A percentile compares a stretch with the other conserved stretches of the same genome.
Conservation (phyloP, 35 echinoderm and acorn worm genomes). For the Anneissia japonica region DNA sequence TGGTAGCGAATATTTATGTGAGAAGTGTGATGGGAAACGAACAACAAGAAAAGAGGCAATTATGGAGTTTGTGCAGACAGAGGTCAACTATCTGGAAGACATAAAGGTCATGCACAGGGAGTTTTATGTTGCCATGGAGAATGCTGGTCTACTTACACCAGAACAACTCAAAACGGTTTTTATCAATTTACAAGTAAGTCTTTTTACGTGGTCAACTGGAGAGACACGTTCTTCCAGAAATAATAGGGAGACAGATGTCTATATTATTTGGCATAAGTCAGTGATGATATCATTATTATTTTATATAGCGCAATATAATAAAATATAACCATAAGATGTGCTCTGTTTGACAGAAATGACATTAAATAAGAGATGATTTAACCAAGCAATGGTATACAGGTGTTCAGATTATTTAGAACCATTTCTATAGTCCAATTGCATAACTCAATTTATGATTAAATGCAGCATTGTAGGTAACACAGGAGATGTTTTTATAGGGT, state of each 20-base stretch:
- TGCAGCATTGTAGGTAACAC: too few relatives aligned
- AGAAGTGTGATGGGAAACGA: background rate
- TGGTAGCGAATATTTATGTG: background rate
- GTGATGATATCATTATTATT: background rate
- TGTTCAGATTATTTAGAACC: too few relatives aligned
- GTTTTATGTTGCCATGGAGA: background rate
- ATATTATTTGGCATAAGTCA: background rate
- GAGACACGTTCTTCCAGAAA: too few relatives aligned
- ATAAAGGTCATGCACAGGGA: background rate
- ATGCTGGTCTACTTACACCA: background rate
- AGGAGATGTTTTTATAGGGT: too few relatives aligned
- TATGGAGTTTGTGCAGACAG: constrained; percentile 11
- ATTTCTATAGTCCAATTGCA: too few relatives aligned
- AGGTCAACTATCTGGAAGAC: constrained; percentile 7
- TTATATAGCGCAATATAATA: background rate
- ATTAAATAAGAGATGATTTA: too few relatives aligned
- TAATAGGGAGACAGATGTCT: background rate
- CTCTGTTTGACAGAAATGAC: too few relatives aligned
- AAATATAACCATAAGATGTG: too few relatives aligned
- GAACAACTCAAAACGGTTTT: constrained; percentile 6
- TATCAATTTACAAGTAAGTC: constrained; percentile 7
- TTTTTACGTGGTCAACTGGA: background rate
- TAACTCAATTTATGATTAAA: too few relatives aligned
- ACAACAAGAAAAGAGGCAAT: constrained; percentile 1
- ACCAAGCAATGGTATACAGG: too few relatives aligned